Conservation (phyloP, 2,888 invertebrate genomes). For the Polydesmus complanatus region DNA sequence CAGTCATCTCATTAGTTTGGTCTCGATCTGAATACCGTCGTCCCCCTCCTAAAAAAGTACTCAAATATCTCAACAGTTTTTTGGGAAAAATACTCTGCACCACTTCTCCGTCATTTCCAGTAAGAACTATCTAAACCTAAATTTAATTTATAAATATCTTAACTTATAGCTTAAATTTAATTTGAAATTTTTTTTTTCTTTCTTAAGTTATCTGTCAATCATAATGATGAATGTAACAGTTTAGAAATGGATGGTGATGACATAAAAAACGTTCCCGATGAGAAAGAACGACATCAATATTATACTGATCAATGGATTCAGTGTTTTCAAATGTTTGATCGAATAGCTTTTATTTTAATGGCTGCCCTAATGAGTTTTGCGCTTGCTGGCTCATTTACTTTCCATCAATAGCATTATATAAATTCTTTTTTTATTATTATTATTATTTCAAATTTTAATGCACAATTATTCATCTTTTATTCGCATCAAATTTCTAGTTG, state of each 20-base stretch:
- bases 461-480: neutral
- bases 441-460: neutral
- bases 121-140: conserved; percentile 1
- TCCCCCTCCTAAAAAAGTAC: conserved; percentile 10
- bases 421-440: neutral
- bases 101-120: neutral
- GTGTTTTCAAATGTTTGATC: conserved; percentile 10
- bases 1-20: conserved; percentile 10
- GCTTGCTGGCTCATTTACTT: conserved; percentile 13
- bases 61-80: conserved; percentile 2
- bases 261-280: conserved; percentile 1
- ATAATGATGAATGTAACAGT: neutral
- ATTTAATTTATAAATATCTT: too few relatives aligned
- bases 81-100: conserved; percentile 11
- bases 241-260: conserved; percentile 12
- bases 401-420: neutral
- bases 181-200: too few relatives aligned
- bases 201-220: neutral
- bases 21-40: conserved; percentile 4
- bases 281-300: neutral
- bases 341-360: conserved; percentile 10
- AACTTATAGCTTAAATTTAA: too few relatives aligned
- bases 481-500: too few relatives aligned
- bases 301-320: conserved; percentile 10
- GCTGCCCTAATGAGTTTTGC: conserved; percentile 6